Evolutionary conservation across 2,113 vertebrate species (phyloP).

Genomic region (Ophiodon elongatus): DNA sequence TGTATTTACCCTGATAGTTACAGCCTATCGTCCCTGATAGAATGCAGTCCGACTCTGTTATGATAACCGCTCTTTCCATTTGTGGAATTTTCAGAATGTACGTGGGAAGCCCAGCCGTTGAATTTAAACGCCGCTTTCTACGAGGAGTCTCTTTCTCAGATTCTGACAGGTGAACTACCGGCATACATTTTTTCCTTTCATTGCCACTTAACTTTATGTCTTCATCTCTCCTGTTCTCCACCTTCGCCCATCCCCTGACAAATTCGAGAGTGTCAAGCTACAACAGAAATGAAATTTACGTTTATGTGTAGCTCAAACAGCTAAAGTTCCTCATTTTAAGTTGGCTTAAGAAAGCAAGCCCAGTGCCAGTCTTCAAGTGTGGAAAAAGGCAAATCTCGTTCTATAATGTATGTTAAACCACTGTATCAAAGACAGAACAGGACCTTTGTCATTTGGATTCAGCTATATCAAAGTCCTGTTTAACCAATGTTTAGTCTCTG

Average conservation of each 20-base stretch:
- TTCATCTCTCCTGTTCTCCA: neutral
- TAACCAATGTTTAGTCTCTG: neutral
- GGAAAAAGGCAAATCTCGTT: neutral
- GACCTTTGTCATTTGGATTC: neutral
- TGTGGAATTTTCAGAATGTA: constrained; percentile 51
- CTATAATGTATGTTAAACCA: neutral
- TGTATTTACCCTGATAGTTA: neutral
- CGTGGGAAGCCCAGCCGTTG: constrained; percentile 29
- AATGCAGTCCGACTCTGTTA: neutral
- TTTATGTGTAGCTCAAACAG: neutral
- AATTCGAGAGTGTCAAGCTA: neutral
- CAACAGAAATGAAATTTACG: neutral
- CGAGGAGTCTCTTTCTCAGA: constrained; percentile 53
- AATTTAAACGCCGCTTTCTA: constrained; percentile 66
- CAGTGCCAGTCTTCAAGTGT: neutral
- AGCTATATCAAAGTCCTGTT: neutral
- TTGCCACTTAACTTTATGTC: neutral
- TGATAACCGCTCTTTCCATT: neutral
- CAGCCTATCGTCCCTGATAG: neutral
- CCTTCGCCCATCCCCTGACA: neutral
- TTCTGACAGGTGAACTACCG: constrained; percentile 58
- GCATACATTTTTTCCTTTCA: neutral
- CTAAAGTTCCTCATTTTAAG: neutral
- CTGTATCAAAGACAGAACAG: neutral
- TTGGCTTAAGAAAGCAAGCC: neutral